A percentile compares a stretch with the other conserved stretches of the same genome.
Conservation (phyloP, 92 coral and sea anemone species). For the Palythoa grandis region DNA sequence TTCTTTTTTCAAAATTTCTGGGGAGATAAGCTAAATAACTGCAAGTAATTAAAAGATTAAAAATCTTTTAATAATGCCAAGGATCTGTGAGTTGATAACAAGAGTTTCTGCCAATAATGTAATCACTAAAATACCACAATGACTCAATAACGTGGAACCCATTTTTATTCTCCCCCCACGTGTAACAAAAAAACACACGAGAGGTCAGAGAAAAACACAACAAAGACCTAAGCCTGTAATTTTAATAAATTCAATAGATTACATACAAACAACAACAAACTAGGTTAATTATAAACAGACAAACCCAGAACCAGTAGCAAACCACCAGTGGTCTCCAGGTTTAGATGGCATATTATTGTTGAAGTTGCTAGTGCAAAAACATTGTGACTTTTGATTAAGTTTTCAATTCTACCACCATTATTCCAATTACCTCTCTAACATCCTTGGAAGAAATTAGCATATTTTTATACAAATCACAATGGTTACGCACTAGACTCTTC, state of each 20-base stretch:
- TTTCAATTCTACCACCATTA: no score
- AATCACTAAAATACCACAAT: conserved; percentile 28
- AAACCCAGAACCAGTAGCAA: not conserved
- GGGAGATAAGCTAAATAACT: no score
- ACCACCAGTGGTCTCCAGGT: not conserved
- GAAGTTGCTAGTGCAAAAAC: no score
- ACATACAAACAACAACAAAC: conserved; percentile 1
- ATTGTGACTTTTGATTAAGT: no score
- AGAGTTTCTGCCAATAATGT: no score
- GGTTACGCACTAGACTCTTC: not conserved
- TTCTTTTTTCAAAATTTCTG: no score
- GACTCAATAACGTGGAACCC: conserved; percentile 36
- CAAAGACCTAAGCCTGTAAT: conserved; percentile 24
- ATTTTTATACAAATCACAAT: no score
- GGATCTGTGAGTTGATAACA: no score
- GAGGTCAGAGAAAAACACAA: conserved; percentile 48
- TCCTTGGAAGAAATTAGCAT: no score
- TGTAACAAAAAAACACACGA: conserved; percentile 35
- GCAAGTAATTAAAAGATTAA: no score
- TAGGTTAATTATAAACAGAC: not conserved
- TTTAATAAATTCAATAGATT: conserved; percentile 19
- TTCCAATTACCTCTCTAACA: no score
- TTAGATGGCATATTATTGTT: not conserved
- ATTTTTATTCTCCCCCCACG: conserved; percentile 37
- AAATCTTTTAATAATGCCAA: no score